Percentiles rank a stretch among this genome's conserved stretches.
phyloP scores from a whole-genome alignment of 2,113 vertebrate genomes.

The Xenopus laevis region DNA sequence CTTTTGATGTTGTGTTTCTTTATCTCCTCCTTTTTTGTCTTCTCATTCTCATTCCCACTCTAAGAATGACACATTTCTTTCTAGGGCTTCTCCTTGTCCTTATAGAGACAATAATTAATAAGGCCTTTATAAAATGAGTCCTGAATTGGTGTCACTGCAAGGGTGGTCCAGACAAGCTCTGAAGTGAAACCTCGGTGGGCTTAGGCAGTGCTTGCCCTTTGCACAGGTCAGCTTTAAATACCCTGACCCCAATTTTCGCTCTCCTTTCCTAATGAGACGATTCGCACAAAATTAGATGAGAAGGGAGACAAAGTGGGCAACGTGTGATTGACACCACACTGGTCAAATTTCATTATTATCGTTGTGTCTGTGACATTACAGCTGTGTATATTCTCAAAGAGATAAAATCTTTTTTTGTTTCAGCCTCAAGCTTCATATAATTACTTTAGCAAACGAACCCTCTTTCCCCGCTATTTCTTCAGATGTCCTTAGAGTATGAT shows the following conservation, averaged over 20 bases:
- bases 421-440: slow-evolving; percentile 59
- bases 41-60: slow-evolving; percentile 82
- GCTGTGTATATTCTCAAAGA: slow-evolving; percentile 59
- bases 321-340: slow-evolving; percentile 69
- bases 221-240: slow-evolving; percentile 92
- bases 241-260: slow-evolving; percentile 96
- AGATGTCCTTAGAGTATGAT: slow-evolving; percentile 49
- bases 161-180: slow-evolving; percentile 88
- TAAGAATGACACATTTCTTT: slow-evolving; percentile 94
- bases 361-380: slow-evolving; percentile 71
- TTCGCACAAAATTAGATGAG: slow-evolving; percentile 72
- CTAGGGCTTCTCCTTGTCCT: slow-evolving; percentile 85
- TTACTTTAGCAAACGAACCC: slow-evolving; percentile 61
- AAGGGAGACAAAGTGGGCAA: slow-evolving; percentile 68
- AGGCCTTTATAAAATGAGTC: slow-evolving; percentile 95
- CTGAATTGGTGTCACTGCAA: slow-evolving; percentile 90
- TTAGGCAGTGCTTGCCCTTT: slow-evolving; percentile 84
- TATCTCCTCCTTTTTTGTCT: slow-evolving; percentile 65
- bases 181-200: slow-evolving; percentile 86
- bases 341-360: slow-evolving; percentile 66
- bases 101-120: slow-evolving; percentile 98
- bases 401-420: slow-evolving; percentile 49
- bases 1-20: slow-evolving; percentile 91
- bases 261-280: slow-evolving; percentile 93
- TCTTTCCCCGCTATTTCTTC: slow-evolving; percentile 56